Evolutionary conservation across 2,113 vertebrate genomes (phyloP), one percentile per base, ranked within the genome.

Genomic region (Dasypus novemcinctus): DNA sequence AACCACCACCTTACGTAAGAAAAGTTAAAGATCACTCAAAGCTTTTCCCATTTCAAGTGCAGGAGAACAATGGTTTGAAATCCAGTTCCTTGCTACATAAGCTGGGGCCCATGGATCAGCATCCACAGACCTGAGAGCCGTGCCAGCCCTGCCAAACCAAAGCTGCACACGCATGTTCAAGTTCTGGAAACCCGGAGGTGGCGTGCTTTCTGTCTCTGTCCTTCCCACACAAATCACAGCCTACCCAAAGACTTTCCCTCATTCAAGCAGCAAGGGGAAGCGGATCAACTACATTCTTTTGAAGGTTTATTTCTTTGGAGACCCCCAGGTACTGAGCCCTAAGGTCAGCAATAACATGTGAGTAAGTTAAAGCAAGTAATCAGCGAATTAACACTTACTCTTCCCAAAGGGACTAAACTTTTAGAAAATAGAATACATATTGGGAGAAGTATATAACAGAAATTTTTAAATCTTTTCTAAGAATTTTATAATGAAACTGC

Each of bases 341-440:
- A 52, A 87, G 83, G 75, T 13, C 41, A 76, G 57, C 59, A 76
- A 33, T 76, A 84, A 92, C 52, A 69, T 90, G 76, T 90, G 75
- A 94, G 36, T 33, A 76, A 66, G 38, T 79, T 94, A 78, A 69
- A 68, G 64, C 29, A 92, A 92, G 74, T 80, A 91, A 91, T 95
- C 84, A 87, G 71, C 64, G 90, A 41, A 86, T 87, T 76, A 94
- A 71, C 52, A 66, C 36, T 20, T 80, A 54, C 46, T 90, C 52
- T 27, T 87, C 85, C 36, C 59, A 18, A 90, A 90, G 21, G 69
- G 41, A 54, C 68, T 89, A 74, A 43, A 81, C 41, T 86, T 88
- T 79, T 36, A 85, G 46, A 81, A 2, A 88, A 33, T 3, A 64
- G n/a, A 13, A 54, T 46, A 46, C 49, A 85, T 27, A 49, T 25